Evolutionary conservation across 2,797 vertebrate species (phyloP), one percentile per base, ranked within the genome.

Genomic region (Simalia tracyae): DNA sequence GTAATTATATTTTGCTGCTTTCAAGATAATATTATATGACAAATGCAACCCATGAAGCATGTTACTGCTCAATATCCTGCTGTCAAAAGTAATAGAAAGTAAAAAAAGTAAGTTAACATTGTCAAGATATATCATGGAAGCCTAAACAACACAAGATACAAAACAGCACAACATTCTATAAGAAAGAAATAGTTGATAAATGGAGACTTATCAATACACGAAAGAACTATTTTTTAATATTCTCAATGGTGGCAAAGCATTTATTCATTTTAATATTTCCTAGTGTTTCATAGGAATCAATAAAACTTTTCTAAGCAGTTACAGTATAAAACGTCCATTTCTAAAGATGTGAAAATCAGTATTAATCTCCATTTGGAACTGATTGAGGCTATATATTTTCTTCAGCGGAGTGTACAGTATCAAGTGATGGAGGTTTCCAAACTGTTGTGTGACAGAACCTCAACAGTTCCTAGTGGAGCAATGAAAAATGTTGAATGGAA

Each of bases 1-100:
- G 54, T 7, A 91, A 87, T 19, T 72, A 9, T 89, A 89, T 63
- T 92, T 91, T 93, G 89, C 72, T 92, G 54, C 57, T 46, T 1
- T 14, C 93, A 88, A 76, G 66, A 87, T 1, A 61, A 91, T 88
- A 89, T 2, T 17, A 93, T 92, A 1, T 11, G 92, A 24, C 28
- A 95, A 94, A 88, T 89, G 24, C 22, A 89, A 91, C 8, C 0
- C 0, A 28, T 36, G 26, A 54, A 95, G 64, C 92, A 89, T 59
- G 4, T 86, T 87, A 2, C 4, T 1, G 2, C 4, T 93, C 50
- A 92, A 57, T 89, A 93, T 92, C 92, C 22, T 36, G 26, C 46
- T 89, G 90, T 88, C 81, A 91, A 93, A 95, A 42, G 87, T 2
- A 81, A 66, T 42, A 72, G n/a, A 93, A 90, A 42, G 22, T 86